A percentile compares a stretch with the other conserved stretches of the same genome.
These are phyloP conservation scores for Cerastoderma edule DNA, from an alignment of 2,888 invertebrate species.

Conservation along the genomic window DNA sequence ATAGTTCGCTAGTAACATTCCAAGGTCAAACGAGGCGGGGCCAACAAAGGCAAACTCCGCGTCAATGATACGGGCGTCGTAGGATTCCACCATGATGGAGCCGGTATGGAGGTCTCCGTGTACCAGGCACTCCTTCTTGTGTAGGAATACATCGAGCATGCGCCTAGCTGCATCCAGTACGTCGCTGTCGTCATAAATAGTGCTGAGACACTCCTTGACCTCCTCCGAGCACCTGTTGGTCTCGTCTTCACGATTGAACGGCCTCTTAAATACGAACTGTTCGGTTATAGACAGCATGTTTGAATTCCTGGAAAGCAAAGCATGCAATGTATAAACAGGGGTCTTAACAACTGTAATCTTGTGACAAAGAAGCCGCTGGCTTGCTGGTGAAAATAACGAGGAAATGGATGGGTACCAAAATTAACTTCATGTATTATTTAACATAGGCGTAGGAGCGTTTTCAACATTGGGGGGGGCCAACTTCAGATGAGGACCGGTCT, in stretches of 20 bases:
- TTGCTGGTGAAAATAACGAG: no score
- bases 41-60: constrained; percentile 72
- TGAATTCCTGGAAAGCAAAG: constrained; percentile 65
- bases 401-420: no score
- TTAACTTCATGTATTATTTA: no score
- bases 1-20: constrained; percentile 71
- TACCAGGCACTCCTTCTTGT: constrained; percentile 72
- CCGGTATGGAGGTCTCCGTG: constrained; percentile 77
- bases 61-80: constrained; percentile 66
- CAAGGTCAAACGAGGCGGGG: constrained; percentile 73
- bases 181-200: constrained; percentile 59
- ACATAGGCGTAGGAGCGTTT: no score
- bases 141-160: constrained; percentile 65
- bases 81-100: constrained; percentile 67
- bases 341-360: no score
- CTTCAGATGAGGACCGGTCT: no score
- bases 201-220: constrained; percentile 53
- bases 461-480: no score
- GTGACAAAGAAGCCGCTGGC: no score
- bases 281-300: constrained; percentile 63
- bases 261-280: constrained; percentile 66
- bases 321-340: no score
- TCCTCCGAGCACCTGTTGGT: constrained; percentile 65
- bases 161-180: constrained; percentile 58
- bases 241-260: constrained; percentile 59